Percentiles rank a stretch among this genome's conserved stretches.
These are phyloP conservation scores for Agrilus cyanescens DNA, from an alignment of 2,888 invertebrate species.

Conservation along the genomic window DNA sequence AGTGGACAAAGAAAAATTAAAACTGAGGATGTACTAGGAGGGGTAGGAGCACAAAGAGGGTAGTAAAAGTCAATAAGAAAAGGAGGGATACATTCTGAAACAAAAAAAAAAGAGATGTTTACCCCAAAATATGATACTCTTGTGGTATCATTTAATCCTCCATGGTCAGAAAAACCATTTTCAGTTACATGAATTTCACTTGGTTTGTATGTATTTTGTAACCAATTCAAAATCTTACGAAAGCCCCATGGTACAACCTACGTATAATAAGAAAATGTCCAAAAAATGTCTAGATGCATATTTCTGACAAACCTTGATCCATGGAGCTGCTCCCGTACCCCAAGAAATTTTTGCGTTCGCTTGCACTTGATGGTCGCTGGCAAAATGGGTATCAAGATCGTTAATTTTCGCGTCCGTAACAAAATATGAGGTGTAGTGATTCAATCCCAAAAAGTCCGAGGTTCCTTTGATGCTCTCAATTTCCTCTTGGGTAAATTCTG, in stretches of 20 bases:
- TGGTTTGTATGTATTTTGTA: slow-evolving; percentile 32
- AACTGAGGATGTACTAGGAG: too few species aligned
- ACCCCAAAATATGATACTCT: slow-evolving; percentile 31
- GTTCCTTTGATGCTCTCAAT: slow-evolving; percentile 46
- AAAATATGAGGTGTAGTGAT: slow-evolving; percentile 51
- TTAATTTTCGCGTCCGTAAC: too few species aligned
- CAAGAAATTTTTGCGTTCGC: slow-evolving; percentile 19
- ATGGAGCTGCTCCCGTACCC: slow-evolving; percentile 36
- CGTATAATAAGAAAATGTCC: neutral
- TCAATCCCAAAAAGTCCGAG: slow-evolving; percentile 62
- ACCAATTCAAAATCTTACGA: slow-evolving; percentile 40
- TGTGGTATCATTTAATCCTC: slow-evolving; percentile 37
- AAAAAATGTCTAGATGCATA: too few species aligned
- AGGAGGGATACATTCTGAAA: too few species aligned
- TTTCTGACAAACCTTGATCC: slow-evolving; percentile 32
- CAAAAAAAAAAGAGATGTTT: neutral
- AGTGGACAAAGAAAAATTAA: too few species aligned
- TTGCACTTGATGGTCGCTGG: too few species aligned
- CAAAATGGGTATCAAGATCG: slow-evolving; percentile 13
- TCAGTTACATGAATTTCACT: slow-evolving; percentile 44
- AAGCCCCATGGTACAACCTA: slow-evolving; percentile 47
- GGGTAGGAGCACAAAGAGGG: too few species aligned
- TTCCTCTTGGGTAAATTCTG: slow-evolving; percentile 48
- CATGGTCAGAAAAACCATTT: slow-evolving; percentile 43
- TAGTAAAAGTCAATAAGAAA: too few species aligned